A percentile compares a stretch with the other conserved stretches of the same genome.
Conservation (phyloP, 2,797 vertebrate genomes). For the Melanogrammus aeglefinus region DNA sequence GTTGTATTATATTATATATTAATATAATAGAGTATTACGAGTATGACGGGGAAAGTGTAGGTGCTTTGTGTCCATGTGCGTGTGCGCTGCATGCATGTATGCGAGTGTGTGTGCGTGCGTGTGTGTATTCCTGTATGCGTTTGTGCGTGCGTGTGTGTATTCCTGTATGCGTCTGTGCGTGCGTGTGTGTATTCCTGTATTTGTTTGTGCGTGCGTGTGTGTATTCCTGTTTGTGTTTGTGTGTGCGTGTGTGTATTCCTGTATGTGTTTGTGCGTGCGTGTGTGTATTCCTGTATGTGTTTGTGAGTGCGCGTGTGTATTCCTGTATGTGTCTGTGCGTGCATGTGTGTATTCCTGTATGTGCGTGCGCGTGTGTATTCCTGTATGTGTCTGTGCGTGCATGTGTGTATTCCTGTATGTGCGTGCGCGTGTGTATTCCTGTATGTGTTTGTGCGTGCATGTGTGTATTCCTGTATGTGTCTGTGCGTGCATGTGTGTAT, state of each 20-base stretch:
- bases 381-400: neutral
- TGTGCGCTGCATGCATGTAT: constrained; percentile 22
- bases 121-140: neutral
- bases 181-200: constrained; percentile 4
- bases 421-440: too few species aligned
- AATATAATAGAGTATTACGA: neutral
- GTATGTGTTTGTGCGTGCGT: neutral
- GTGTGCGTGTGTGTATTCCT: neutral
- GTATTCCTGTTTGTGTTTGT: too few species aligned
- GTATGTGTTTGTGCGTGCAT: too few species aligned
- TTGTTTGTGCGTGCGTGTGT: neutral
- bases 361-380: neutral
- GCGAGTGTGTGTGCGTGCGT: constrained; percentile 3
- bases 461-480: neutral
- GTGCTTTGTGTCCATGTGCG: constrained; percentile 29
- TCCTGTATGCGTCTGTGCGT: neutral
- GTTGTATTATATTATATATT: too few species aligned
- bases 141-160: neutral
- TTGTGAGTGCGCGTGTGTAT: too few species aligned
- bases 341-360: too few species aligned
- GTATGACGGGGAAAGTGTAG: constrained; percentile 46
- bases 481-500: constrained; percentile 25
- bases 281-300: neutral
- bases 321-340: too few species aligned
- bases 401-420: too few species aligned